phyloP scores from a whole-genome alignment of 1,140 invertebrate genomes.

The Trigoniulus corallinus region DNA sequence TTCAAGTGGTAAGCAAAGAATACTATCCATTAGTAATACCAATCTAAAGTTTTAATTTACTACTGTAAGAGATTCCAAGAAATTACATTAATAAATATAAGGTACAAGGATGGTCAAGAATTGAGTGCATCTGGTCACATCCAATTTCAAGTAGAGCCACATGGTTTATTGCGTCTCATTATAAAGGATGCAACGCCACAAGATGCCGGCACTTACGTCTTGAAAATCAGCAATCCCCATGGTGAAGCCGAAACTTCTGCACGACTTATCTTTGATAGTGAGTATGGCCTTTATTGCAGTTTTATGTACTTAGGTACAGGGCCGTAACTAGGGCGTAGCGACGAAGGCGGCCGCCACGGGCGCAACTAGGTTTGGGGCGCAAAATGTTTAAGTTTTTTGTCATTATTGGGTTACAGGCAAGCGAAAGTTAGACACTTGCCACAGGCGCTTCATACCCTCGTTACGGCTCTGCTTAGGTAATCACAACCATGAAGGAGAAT shows the following conservation, averaged over 20 bases:
- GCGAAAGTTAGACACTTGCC: too few species aligned
- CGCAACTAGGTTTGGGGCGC: too few species aligned
- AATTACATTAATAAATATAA: neutral
- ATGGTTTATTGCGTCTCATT: slow-evolving; percentile 58
- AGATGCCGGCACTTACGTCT: slow-evolving; percentile 66
- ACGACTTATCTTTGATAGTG: slow-evolving; percentile 63
- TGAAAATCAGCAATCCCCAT: slow-evolving; percentile 63
- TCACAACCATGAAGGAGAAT: too few species aligned
- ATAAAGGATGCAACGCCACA: slow-evolving; percentile 42
- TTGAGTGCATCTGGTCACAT: slow-evolving; percentile 63
- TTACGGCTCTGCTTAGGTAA: too few species aligned
- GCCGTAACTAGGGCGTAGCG: too few species aligned
- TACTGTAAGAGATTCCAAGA: neutral
- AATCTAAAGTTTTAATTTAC: slow-evolving; percentile 5
- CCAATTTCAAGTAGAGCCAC: slow-evolving; percentile 59
- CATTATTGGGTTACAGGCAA: too few species aligned
- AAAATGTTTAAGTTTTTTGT: too few species aligned
- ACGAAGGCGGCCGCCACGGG: too few species aligned
- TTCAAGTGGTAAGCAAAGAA: slow-evolving; percentile 51
- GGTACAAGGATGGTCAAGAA: slow-evolving; percentile 49
- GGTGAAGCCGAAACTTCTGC: slow-evolving; percentile 68
- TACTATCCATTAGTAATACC: slow-evolving; percentile 24
- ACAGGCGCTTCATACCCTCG: too few species aligned
- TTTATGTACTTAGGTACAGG: too few species aligned
- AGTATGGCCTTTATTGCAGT: slow-evolving; percentile 23